phyloP scores from a whole-genome alignment of 2,888 invertebrate genomes.

The Nomada ruficornis region DNA sequence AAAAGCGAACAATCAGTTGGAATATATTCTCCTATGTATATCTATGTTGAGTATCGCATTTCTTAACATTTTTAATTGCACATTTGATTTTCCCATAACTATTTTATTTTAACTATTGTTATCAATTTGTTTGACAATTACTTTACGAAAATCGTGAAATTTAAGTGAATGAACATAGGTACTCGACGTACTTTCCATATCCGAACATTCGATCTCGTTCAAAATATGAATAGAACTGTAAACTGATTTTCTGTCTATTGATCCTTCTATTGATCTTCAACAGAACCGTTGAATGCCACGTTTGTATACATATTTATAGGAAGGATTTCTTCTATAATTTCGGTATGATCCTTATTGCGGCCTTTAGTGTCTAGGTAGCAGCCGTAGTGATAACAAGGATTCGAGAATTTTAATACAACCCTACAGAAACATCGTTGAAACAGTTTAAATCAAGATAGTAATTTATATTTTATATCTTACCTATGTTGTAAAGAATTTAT shows the following conservation, averaged over 20 bases:
- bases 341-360: constrained; percentile 13
- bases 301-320: not conserved
- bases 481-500: constrained; percentile 1
- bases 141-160: too few species aligned
- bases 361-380: constrained; percentile 58
- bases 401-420: constrained; percentile 32
- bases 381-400: constrained; percentile 47
- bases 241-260: constrained; percentile 21
- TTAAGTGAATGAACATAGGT: too few species aligned
- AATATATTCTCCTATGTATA: too few species aligned
- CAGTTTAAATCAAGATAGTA: not conserved
- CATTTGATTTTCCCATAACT: too few species aligned
- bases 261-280: constrained; percentile 6
- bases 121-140: too few species aligned
- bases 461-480: not conserved
- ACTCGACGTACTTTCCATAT: not conserved
- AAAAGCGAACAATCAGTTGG: too few species aligned
- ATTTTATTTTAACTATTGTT: too few species aligned
- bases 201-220: not conserved
- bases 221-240: not conserved
- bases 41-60: too few species aligned
- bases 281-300: not conserved
- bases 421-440: not conserved
- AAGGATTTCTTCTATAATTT: constrained; percentile 30
- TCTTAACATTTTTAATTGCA: too few species aligned